phyloP scores from a whole-genome alignment of 2,888 invertebrate species.

The Drosophila parthenogenetica region DNA sequence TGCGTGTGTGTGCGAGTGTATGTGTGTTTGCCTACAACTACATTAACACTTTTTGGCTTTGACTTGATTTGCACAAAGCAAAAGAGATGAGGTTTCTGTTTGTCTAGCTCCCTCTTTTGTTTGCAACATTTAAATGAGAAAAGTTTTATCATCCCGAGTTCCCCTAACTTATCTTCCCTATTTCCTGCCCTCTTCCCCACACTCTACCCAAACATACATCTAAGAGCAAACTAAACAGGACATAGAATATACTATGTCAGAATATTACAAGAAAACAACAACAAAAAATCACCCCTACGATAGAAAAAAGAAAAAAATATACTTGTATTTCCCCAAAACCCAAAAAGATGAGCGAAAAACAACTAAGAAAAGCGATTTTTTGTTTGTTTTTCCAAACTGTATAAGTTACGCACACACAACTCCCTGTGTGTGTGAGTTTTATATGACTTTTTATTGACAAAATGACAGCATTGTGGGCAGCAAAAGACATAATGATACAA shows the following conservation, averaged over 20 bases:
- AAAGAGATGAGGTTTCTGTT: constrained; percentile 50
- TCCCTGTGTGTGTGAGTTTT: constrained; percentile 52
- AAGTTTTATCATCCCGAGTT: constrained; percentile 58
- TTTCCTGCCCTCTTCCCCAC: background rate
- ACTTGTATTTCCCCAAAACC: constrained; percentile 33
- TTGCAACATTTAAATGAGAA: constrained; percentile 73
- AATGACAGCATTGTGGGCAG: constrained; percentile 56
- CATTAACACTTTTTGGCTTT: constrained; percentile 67
- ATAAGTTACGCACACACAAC: constrained; percentile 42
- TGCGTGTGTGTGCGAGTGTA: background rate
- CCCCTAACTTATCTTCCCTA: background rate
- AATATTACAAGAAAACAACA: constrained; percentile 21
- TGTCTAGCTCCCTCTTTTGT: constrained; percentile 66
- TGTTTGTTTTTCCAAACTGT: constrained; percentile 44
- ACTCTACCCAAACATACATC: constrained; percentile 20
- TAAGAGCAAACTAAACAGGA: constrained; percentile 53
- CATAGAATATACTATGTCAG: constrained; percentile 33
- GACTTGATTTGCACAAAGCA: constrained; percentile 66
- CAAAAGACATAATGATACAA: constrained; percentile 55
- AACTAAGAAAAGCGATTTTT: constrained; percentile 52
- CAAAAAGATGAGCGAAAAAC: constrained; percentile 24
- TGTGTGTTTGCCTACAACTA: constrained; percentile 59
- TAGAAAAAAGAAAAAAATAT: constrained; percentile 27
- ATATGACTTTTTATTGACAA: constrained; percentile 62
- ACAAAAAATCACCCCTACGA: background rate